Base-by-base conservation (phyloP, 64 coral and sea anemone species). In the Montipora capricornis region DNA sequence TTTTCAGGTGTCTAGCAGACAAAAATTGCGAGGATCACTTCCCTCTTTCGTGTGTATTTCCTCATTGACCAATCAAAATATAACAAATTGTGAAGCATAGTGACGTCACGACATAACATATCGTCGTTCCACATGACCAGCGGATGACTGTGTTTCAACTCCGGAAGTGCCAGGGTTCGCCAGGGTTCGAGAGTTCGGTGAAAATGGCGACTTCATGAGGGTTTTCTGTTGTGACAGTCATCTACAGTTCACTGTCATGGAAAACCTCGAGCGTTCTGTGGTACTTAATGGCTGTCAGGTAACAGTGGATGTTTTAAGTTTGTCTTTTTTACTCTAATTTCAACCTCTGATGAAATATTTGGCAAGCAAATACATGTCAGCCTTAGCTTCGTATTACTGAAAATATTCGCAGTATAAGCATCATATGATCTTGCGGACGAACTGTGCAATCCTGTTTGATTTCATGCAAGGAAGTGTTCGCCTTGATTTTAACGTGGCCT, bases 241-340 rank as follows among this genome's bases (percentile, higher is more conserved):
- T 57, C 53, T 11, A 11, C 53, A 11, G 53, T 78, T 49, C 16
- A 50, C 15, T 37, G 66, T 2, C 37, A 86, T 86, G 82, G 82
- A 86, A 46, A 49, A 13, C 46, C 4, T 16, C 37, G 82, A 86
- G 20, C 26, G 5, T n/a, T 68, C 82, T 24, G 62, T 86, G 16
- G 64, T 86, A 7, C 62, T 86, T 22, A 86, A 86, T 69, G 82
- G 37, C 47, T 70, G 62, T n/a, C 82, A 86, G 82, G 82, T 86
- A 86, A 70, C 15, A 71, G 3, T 44, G 4, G 4, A 64, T 64
- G 61, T 12, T 11, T 55, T 6, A 15, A 37, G 47, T 67, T 16
- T 69, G 17, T 12, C 19, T 49, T 49, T 6, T 49, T 67, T n/a
- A 64, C 45, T 17, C 10, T 73, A 4, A 45, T 1, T n/a, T 15